Conservation (phyloP, 2,888 invertebrate genomes). For the Drosophila anceps region DNA sequence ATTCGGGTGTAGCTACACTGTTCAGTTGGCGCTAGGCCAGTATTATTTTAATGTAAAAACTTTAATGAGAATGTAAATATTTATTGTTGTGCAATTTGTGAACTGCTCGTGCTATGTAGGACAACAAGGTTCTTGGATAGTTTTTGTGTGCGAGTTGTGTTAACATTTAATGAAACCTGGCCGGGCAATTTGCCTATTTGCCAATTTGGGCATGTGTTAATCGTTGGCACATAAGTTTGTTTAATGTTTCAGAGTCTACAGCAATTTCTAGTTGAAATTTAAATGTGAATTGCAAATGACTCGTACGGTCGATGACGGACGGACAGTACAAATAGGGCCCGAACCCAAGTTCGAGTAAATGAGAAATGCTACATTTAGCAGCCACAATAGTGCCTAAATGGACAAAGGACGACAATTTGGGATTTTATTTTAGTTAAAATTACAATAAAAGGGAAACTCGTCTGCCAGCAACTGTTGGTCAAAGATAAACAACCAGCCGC, state of each 20-base stretch:
- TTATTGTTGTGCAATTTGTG: slow-evolving; percentile 63
- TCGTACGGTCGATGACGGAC: neutral
- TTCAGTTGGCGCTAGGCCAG: slow-evolving; percentile 32
- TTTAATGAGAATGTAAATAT: slow-evolving; percentile 77
- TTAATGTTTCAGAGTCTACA: neutral
- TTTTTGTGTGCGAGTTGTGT: slow-evolving; percentile 4
- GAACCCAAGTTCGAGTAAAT: slow-evolving; percentile 24
- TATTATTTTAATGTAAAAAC: slow-evolving; percentile 72
- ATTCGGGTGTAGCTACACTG: slow-evolving; percentile 48
- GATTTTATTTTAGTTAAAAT: slow-evolving; percentile 38
- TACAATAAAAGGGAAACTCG: slow-evolving; percentile 42
- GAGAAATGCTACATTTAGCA: slow-evolving; percentile 32
- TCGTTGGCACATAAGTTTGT: slow-evolving; percentile 28
- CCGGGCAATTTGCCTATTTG: slow-evolving; percentile 24
- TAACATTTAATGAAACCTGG: slow-evolving; percentile 39
- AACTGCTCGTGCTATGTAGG: neutral
- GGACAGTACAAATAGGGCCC: slow-evolving; percentile 5
- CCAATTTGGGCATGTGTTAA: slow-evolving; percentile 41
- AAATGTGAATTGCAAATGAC: slow-evolving; percentile 39
- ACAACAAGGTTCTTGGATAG: slow-evolving; percentile 1
- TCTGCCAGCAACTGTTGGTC: slow-evolving; percentile 44
- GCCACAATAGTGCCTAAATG: slow-evolving; percentile 43
- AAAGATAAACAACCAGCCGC: slow-evolving; percentile 54
- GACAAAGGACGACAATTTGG: slow-evolving; percentile 29
- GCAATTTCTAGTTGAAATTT: slow-evolving; percentile 24